Evolutionary conservation across 1,140 invertebrate species (phyloP).

Genomic region (Penaeus vannamei): DNA sequence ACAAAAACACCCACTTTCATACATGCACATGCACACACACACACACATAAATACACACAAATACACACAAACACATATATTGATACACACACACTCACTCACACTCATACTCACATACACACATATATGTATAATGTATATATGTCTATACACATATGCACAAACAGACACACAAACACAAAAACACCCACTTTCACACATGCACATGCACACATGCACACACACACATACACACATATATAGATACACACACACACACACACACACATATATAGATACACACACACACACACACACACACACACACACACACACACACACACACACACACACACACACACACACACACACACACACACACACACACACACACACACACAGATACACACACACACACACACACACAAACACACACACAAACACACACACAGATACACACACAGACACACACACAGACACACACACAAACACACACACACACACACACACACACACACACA

Average conservation of each 20-base stretch:
- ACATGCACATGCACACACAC: too few species aligned
- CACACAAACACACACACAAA: not conserved
- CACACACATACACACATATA: too few species aligned
- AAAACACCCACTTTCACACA: too few species aligned
- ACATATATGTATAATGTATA: not conserved
- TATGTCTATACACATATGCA: too few species aligned
- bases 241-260: too few species aligned
- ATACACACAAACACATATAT: conserved; percentile 5
- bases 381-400: not conserved
- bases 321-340: not conserved
- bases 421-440: not conserved
- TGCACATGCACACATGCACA: too few species aligned
- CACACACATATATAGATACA: too few species aligned
- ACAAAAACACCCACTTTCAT: too few species aligned
- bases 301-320: too few species aligned
- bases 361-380: not conserved
- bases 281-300: too few species aligned
- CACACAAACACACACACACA: not conserved
- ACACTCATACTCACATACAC: not conserved
- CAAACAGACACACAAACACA: too few species aligned
- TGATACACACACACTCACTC: not conserved
- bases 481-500: not conserved
- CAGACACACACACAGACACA: not conserved
- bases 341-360: conserved; percentile 13
- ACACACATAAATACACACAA: conserved; percentile 15